phyloP scores from a whole-genome alignment of 2,797 vertebrate genomes.

The Premnoplex brunnescens region DNA sequence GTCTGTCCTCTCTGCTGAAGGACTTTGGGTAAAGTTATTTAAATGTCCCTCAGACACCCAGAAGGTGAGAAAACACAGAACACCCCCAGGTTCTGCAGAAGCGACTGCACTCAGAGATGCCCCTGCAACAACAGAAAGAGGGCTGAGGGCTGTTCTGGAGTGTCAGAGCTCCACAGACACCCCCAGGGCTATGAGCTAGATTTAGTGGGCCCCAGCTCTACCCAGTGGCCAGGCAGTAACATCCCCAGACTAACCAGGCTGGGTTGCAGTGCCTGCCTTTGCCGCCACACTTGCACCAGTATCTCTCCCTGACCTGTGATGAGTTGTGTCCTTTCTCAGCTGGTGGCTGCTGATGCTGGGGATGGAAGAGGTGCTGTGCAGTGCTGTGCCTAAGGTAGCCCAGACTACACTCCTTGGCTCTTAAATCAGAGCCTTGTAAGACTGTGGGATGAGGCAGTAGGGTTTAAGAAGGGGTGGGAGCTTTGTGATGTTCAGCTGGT shows the following conservation, averaged over 20 bases:
- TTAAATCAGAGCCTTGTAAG: not conserved
- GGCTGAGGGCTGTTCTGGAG: not conserved
- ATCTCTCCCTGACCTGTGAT: not conserved
- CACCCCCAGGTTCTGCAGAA: not conserved
- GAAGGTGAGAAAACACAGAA: not conserved
- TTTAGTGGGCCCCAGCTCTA: not conserved
- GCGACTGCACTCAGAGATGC: fast-evolving
- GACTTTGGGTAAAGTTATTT: not conserved
- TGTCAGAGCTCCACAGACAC: not conserved
- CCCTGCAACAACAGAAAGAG: not conserved
- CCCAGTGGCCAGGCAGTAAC: not conserved
- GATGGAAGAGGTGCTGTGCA: not conserved
- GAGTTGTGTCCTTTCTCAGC: not conserved
- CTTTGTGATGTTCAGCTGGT: fast-evolving
- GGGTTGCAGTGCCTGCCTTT: not conserved
- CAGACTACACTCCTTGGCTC: not conserved
- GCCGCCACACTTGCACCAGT: not conserved
- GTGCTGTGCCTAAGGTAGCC: not conserved
- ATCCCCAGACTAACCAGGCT: not conserved
- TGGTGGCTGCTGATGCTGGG: not conserved
- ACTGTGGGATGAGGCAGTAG: not conserved
- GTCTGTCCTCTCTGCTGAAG: not conserved
- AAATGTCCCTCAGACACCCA: not conserved
- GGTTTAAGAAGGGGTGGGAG: not conserved
- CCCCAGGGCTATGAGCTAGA: not conserved